These are phyloP conservation scores for Mellilla xanthometata DNA, from an alignment of 2,888 invertebrate species.

Conservation along the genomic window DNA sequence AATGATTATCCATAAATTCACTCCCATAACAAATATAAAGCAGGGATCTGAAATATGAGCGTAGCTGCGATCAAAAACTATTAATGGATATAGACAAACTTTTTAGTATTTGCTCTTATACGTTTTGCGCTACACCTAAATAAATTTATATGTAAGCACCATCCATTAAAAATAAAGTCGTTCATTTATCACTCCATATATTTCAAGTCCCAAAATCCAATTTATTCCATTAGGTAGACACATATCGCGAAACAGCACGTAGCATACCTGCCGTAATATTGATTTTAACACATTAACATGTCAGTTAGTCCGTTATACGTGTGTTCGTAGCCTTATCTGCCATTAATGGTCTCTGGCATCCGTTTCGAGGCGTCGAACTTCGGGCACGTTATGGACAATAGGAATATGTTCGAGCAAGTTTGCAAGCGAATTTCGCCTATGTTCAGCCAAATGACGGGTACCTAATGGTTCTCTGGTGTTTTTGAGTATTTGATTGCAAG, in stretches of 20 bases:
- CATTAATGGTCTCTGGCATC: slow-evolving; percentile 56
- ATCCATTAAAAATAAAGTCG: too few relatives aligned
- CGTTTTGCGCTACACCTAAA: too few relatives aligned
- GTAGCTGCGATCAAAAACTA: too few relatives aligned
- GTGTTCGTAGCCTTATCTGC: slow-evolving; percentile 50
- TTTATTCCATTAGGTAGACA: neutral
- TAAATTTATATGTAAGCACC: too few relatives aligned
- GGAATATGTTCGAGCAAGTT: neutral
- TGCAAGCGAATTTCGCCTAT: neutral
- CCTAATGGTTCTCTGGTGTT: too few relatives aligned
- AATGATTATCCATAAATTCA: too few relatives aligned
- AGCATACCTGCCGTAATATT: slow-evolving; percentile 22
- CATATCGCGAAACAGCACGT: neutral
- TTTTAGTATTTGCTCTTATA: too few relatives aligned
- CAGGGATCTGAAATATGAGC: too few relatives aligned
- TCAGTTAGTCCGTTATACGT: slow-evolving; percentile 32
- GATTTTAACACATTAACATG: slow-evolving; percentile 39
- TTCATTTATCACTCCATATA: neutral
- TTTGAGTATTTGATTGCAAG: too few relatives aligned
- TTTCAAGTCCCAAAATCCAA: neutral
- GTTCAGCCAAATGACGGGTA: too few relatives aligned
- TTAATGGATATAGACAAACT: too few relatives aligned
- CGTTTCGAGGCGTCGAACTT: slow-evolving; percentile 53
- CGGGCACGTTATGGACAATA: slow-evolving; percentile 25
- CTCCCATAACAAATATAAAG: too few relatives aligned